These are phyloP conservation scores for Microplitis mediator DNA, from an alignment of 1,140 invertebrate genomes.

Conservation along the genomic window DNA sequence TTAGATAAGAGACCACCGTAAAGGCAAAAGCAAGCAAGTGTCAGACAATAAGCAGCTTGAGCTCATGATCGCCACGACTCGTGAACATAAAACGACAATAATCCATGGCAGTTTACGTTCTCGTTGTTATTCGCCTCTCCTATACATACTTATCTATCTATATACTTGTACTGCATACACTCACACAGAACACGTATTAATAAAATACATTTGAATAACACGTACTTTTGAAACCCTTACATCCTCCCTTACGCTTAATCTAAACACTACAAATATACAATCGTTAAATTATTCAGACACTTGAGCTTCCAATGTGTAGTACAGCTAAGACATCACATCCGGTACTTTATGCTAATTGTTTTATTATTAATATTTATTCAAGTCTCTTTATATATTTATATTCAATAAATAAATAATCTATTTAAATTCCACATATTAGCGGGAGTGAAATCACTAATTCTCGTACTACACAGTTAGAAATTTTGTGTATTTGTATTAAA, in stretches of 20 bases:
- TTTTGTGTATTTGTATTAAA: too few relatives aligned
- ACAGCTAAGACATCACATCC: too few relatives aligned
- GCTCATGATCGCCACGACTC: conserved; percentile 22
- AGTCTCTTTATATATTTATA: too few relatives aligned
- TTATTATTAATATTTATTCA: conserved; percentile 54
- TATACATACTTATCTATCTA: neutral
- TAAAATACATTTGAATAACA: neutral
- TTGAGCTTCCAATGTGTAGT: neutral
- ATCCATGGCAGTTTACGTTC: conserved; percentile 23
- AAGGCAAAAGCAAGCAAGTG: neutral
- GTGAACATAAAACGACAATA: conserved; percentile 31
- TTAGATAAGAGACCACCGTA: conserved; percentile 14
- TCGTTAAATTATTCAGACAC: neutral
- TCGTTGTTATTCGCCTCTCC: neutral
- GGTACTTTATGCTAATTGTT: neutral
- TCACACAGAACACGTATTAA: neutral
- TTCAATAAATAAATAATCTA: too few relatives aligned
- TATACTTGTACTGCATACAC: neutral
- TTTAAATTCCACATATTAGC: too few relatives aligned
- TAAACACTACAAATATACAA: neutral
- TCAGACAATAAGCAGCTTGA: conserved; percentile 24
- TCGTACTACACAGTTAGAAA: too few relatives aligned
- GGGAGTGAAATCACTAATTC: too few relatives aligned
- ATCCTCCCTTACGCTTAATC: too few relatives aligned
- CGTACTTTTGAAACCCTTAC: neutral